Conservation (phyloP, 2,888 invertebrate genomes). For the Metopia argyrocephala region DNA sequence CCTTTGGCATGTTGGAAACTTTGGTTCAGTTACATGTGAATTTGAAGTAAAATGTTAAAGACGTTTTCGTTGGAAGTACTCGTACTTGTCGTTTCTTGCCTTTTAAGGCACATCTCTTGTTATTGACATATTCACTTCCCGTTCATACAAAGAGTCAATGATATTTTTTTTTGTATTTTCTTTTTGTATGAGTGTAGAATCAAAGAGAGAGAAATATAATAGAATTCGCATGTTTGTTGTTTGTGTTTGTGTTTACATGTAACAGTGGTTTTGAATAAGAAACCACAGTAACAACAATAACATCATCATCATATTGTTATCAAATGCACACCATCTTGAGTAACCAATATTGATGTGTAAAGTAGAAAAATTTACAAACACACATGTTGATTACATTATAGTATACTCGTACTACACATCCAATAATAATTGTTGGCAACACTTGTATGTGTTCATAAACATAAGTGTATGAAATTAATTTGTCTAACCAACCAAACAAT, state of each 20-base stretch:
- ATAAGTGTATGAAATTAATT: too few relatives aligned
- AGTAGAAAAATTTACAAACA: not conserved
- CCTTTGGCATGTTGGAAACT: not conserved
- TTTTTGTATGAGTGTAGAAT: not conserved
- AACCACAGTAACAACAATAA: conserved; percentile 28
- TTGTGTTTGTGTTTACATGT: not conserved
- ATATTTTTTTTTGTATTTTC: not conserved
- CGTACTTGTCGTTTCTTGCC: not conserved
- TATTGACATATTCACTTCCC: not conserved
- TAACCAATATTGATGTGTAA: conserved; percentile 23
- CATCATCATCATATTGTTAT: conserved; percentile 8
- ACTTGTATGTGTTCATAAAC: too few relatives aligned
- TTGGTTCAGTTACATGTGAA: not conserved
- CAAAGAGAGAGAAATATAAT: not conserved
- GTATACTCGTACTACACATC: not conserved
- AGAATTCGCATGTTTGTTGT: not conserved
- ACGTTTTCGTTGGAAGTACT: not conserved
- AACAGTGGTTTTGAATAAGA: conserved; percentile 15
- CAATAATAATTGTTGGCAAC: too few relatives aligned
- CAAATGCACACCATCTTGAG: conserved; percentile 35
- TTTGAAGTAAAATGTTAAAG: too few relatives aligned
- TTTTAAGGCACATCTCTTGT: conserved; percentile 13
- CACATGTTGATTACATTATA: not conserved
- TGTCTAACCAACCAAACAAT: too few relatives aligned
- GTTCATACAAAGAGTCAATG: not conserved